Evolutionary conservation across 2,113 vertebrate species (phyloP), one percentile per base, ranked within the genome.

Genomic region (Pelmatolapia mariae): DNA sequence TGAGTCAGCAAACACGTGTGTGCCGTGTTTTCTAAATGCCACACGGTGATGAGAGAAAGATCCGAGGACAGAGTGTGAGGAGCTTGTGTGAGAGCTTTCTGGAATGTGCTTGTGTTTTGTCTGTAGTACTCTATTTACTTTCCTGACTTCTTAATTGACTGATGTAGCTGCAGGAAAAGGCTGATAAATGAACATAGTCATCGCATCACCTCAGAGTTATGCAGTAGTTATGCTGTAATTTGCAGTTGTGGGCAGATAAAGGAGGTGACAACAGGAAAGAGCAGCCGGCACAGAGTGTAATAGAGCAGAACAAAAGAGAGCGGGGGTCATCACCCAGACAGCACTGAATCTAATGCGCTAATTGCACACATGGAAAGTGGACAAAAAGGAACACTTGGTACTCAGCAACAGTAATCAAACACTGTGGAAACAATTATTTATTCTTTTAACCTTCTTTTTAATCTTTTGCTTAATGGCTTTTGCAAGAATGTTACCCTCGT

Each of bases 131-230:
- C n/a, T 52, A 52, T 12, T 80, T 52, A 79, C 61, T 80, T 85
- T 66, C 61, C n/a, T 1, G 10, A 71, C 54, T 84, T 87, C 50
- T 15, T 87, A 83, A 89, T 82, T 92, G 86, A 83, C 59, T 80
- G 50, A 91, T 86, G 86, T 81, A 57, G 56, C 47, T 83, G 22
- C 7, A 31, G 84, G 82, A 81, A 91, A 63, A 78, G 7, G 61
- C 53, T 36, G 56, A 85, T 85, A 87, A 85, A 89, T 73, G 9
- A 54, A 83, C 43, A 19, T 71, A 85, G 85, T 89, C 71, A 31
- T 86, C 38, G 29, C 79, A 68, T 88, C 71, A 80, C 33, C 59
- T 87, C 78, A 31, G 82, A 87, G 87, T 86, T 87, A 82, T 78
- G 71, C 71, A 78, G 45, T 31, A 85, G 71, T 73, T 87, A 76